Base-by-base conservation (phyloP, 2,888 invertebrate species). In the Arrhopalites spinosus region DNA sequence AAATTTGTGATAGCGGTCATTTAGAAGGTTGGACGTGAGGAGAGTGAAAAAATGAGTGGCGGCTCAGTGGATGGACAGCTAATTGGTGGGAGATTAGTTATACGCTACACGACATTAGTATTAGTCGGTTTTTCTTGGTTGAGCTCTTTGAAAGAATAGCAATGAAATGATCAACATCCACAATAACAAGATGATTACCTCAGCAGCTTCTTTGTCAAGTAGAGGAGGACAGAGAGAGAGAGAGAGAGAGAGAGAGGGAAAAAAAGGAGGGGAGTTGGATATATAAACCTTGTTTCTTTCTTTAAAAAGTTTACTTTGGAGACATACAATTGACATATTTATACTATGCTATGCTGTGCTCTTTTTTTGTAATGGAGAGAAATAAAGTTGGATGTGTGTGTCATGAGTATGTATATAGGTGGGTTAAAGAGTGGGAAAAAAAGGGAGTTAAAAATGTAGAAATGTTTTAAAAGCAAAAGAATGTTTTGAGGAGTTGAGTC, bases 381-480 rank as follows among this genome's bases (percentile, higher is more conserved):
- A 20, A 8, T 20, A 59, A 13, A 59, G 2, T 53, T 20, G 23
- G 25, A 53, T 17, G 53, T 53, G 25, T 50, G 23, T 27, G 27
- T 17, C 3, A n/a, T 20, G 15, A n/a, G 15, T 53, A n/a, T 15
- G 53, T 53, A 53, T 17, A 20, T 30, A 64, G 64, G 27, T 29
- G 27, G 29, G 29, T 29, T 29, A 29, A 8, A 15, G 56, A 8
- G 56, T 67, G 43, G 45, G 50, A 13, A 27, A 63, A 59, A 36
- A 50, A 27, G 53, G 23, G 47, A 74, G 68, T 70, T 56, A 76
- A 67, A n/a, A 59, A 69, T 56, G 71, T 75, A 61, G 72, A 77
- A 78, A 78, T 75, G 74, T 72, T 73, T 74, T 78, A 78, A 78
- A 78, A 78, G 78, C 78, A 78, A 78, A 78, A 78, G 75, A 78